Evolutionary conservation across 2,888 invertebrate genomes (phyloP).

Genomic region (Oasisia sp.): DNA sequence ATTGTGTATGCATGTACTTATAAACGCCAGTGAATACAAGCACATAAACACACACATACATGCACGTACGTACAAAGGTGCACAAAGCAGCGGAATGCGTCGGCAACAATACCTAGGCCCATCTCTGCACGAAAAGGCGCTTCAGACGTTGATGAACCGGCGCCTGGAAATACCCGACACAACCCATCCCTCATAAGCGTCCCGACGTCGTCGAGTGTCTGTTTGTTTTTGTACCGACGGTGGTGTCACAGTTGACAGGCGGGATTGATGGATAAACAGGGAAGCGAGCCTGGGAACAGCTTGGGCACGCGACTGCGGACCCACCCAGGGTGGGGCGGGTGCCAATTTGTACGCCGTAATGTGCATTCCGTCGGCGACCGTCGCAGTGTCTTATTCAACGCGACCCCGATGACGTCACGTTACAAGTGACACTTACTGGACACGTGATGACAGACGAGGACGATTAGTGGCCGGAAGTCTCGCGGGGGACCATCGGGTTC

Average conservation of each 20-base stretch:
- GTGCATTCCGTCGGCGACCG: neutral
- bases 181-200: neutral
- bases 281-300: neutral
- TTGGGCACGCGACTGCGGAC: neutral
- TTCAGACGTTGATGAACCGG: neutral
- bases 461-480: neutral
- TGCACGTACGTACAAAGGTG: too few relatives aligned
- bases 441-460: neutral
- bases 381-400: neutral
- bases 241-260: neutral
- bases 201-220: neutral
- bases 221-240: neutral
- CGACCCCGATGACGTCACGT: neutral
- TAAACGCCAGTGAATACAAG: too few relatives aligned
- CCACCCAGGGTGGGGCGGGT: neutral
- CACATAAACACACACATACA: too few relatives aligned
- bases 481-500: neutral
- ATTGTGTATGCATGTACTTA: too few relatives aligned
- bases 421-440: constrained; percentile 6
- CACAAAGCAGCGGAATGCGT: too few relatives aligned
- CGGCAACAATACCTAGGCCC: too few relatives aligned
- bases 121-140: too few relatives aligned
- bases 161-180: neutral
- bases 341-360: constrained; percentile 1
- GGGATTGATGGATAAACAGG: neutral